Percentiles rank a stretch among this genome's conserved stretches.
Conservation (phyloP, 2,113 vertebrate species). For the Vanacampus margaritifer region DNA sequence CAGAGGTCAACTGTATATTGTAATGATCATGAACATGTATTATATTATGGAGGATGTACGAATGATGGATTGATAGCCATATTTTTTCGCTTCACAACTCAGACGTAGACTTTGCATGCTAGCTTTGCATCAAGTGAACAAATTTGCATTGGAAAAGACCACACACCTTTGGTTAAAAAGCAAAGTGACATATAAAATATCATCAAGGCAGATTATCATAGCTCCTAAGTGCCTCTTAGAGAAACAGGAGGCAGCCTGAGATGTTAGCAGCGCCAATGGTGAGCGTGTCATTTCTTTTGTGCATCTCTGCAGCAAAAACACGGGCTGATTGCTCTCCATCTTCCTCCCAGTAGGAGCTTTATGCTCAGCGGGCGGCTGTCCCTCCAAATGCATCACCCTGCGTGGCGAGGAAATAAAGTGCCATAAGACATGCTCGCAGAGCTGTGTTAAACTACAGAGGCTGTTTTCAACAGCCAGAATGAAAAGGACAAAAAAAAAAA, state of each 20-base stretch:
- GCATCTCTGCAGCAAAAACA: conserved; percentile 19
- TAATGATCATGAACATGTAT: no score
- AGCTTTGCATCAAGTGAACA: no score
- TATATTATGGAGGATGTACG: no score
- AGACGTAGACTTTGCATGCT: no score
- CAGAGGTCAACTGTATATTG: no score
- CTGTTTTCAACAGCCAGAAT: conserved; percentile 27
- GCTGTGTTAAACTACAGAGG: conserved; percentile 41
- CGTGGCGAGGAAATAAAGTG: conserved; percentile 36
- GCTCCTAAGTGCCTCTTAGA: conserved; percentile 3
- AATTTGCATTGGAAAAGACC: background rate
- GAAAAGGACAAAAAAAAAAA: background rate
- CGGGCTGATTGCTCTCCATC: conserved; percentile 37
- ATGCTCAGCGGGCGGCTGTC: conserved; percentile 50
- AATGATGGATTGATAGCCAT: no score
- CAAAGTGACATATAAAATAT: background rate
- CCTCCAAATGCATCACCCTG: conserved; percentile 60
- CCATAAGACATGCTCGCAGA: conserved; percentile 29
- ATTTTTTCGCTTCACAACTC: no score
- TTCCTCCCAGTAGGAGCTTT: conserved; percentile 55
- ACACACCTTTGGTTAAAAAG: background rate
- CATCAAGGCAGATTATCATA: conserved; percentile 5
- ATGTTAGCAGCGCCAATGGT: background rate
- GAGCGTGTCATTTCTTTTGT: conserved; percentile 21
- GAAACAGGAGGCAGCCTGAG: conserved; percentile 3